Conservation (phyloP, 2,113 vertebrate species). For the Nannospalax galili region DNA sequence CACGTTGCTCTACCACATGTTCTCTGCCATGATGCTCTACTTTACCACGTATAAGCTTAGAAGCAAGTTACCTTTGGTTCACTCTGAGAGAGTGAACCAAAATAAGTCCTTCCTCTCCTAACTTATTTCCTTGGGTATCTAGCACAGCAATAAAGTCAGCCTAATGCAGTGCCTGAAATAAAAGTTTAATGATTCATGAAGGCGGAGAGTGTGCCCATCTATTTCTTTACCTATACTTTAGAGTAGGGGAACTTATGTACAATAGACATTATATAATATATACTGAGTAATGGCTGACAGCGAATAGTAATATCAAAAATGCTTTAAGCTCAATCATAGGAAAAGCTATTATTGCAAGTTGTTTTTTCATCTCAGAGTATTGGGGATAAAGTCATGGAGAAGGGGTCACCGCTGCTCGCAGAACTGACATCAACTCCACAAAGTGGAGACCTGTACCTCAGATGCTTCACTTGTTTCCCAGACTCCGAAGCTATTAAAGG, state of each 20-base stretch:
- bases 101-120: neutral
- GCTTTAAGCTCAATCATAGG: constrained; percentile 24
- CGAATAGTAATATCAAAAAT: constrained; percentile 18
- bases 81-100: neutral
- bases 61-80: neutral
- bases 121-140: neutral
- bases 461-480: constrained; percentile 82
- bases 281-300: neutral
- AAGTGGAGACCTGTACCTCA: constrained; percentile 74
- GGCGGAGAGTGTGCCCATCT: neutral
- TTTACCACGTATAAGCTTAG: neutral
- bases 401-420: constrained; percentile 34
- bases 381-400: constrained; percentile 29
- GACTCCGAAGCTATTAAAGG: constrained; percentile 84
- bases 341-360: constrained; percentile 51
- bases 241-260: neutral
- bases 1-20: neutral
- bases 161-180: neutral
- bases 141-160: neutral
- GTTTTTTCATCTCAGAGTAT: constrained; percentile 75
- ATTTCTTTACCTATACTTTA: neutral
- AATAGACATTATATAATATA: constrained; percentile 12
- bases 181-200: neutral
- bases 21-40: neutral
- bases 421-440: constrained; percentile 37